phyloP scores from a whole-genome alignment of 1,140 invertebrate species.

The Streblospio benedicti region DNA sequence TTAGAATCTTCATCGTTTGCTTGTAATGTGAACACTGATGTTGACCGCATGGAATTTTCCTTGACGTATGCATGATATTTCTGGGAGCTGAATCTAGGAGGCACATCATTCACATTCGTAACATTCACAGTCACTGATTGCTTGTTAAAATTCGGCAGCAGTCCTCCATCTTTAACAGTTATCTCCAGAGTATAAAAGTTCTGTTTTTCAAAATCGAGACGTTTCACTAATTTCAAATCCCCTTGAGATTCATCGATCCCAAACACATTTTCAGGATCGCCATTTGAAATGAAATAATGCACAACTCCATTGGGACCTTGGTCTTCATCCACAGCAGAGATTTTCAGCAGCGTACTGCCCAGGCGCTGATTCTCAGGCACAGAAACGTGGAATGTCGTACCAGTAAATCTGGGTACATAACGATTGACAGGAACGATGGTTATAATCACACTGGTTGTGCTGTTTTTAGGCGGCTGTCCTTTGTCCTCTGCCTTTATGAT shows the following conservation, averaged over 20 bases:
- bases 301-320: constrained; percentile 78
- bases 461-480: constrained; percentile 73
- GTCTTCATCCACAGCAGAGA: constrained; percentile 76
- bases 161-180: constrained; percentile 62
- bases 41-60: constrained; percentile 61
- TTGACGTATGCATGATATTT: constrained; percentile 29
- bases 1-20: constrained; percentile 36
- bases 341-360: constrained; percentile 71
- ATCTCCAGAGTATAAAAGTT: constrained; percentile 79
- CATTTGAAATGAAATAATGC: constrained; percentile 70
- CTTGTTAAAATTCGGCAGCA: constrained; percentile 54
- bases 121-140: constrained; percentile 74
- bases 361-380: constrained; percentile 83
- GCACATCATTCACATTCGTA: constrained; percentile 68
- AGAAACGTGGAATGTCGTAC: constrained; percentile 72
- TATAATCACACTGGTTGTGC: constrained; percentile 63
- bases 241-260: constrained; percentile 65
- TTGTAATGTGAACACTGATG: constrained; percentile 56
- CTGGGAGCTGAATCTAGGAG: constrained; percentile 62
- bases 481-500: constrained; percentile 66
- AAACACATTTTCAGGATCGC: constrained; percentile 69
- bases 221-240: constrained; percentile 65
- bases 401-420: constrained; percentile 38
- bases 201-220: constrained; percentile 77
- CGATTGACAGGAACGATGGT: constrained; percentile 78